These are phyloP conservation scores for Drosophila fulvimacula DNA, from an alignment of 2,888 invertebrate genomes.

Conservation along the genomic window DNA sequence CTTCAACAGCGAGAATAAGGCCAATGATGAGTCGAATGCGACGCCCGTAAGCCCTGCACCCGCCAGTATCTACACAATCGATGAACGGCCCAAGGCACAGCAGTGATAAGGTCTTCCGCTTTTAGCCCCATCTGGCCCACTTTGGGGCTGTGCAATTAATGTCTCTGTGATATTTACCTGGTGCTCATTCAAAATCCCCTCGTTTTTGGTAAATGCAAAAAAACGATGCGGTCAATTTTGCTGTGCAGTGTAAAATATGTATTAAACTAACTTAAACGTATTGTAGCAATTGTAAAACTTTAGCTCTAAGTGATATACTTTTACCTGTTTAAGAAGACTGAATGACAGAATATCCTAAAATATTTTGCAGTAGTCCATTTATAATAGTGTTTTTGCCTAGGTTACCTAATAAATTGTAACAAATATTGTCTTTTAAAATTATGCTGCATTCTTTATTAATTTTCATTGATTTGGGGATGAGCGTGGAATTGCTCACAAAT, in stretches of 20 bases:
- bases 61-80: constrained; percentile 76
- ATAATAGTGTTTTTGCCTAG: constrained; percentile 26
- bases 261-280: constrained; percentile 38
- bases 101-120: constrained; percentile 25
- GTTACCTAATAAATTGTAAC: constrained; percentile 31
- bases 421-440: constrained; percentile 1
- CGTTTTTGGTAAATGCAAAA: constrained; percentile 16
- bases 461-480: not conserved
- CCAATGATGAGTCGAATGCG: constrained; percentile 36
- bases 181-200: constrained; percentile 30
- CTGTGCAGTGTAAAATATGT: constrained; percentile 54
- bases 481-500: not conserved
- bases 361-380: constrained; percentile 32
- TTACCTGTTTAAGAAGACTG: constrained; percentile 50
- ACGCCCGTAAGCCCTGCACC: constrained; percentile 23
- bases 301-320: constrained; percentile 37
- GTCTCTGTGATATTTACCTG: constrained; percentile 65
- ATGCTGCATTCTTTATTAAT: not conserved
- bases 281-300: constrained; percentile 21
- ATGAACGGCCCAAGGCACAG: constrained; percentile 78
- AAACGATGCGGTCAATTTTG: constrained; percentile 30
- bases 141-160: constrained; percentile 19
- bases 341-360: constrained; percentile 38
- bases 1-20: constrained; percentile 55
- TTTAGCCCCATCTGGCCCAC: not conserved